phyloP scores from a whole-genome alignment of 2,888 invertebrate species.

The Drosophila lutescens region DNA sequence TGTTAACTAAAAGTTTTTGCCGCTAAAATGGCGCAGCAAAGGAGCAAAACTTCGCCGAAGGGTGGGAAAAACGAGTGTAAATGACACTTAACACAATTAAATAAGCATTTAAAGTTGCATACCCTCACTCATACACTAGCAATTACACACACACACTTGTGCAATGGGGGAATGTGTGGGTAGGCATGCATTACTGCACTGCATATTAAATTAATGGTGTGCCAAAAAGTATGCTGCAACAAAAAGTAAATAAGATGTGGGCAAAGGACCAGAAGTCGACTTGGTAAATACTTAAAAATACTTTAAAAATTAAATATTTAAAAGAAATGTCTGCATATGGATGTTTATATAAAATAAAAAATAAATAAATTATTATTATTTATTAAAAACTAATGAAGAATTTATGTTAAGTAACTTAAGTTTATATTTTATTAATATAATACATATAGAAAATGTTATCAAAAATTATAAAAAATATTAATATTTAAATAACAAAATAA shows the following conservation, averaged over 20 bases:
- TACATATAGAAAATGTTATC: too few species aligned
- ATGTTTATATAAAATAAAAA: too few species aligned
- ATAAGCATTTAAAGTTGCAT: slow-evolving; percentile 76
- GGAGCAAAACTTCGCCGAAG: slow-evolving; percentile 4
- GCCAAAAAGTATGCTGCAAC: slow-evolving; percentile 68
- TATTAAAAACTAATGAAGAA: too few species aligned
- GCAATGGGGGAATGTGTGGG: slow-evolving; percentile 6
- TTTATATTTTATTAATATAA: too few species aligned
- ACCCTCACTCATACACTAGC: slow-evolving; percentile 37
- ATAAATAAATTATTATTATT: too few species aligned
- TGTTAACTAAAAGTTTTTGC: slow-evolving; percentile 74
- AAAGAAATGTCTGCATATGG: too few species aligned
- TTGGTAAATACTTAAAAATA: neutral
- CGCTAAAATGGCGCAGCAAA: slow-evolving; percentile 61
- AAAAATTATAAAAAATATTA: too few species aligned
- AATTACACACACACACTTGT: slow-evolving; percentile 51
- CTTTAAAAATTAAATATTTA: too few species aligned
- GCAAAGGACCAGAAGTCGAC: neutral
- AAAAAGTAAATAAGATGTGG: slow-evolving; percentile 19
- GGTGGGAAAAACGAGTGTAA: slow-evolving; percentile 57
- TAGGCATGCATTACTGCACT: slow-evolving; percentile 46
- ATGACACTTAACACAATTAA: slow-evolving; percentile 80
- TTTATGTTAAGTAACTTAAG: too few species aligned
- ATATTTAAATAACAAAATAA: too few species aligned
- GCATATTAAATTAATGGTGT: slow-evolving; percentile 73